phyloP scores from a whole-genome alignment of 2,888 invertebrate species.

The Thymelicus acteon region DNA sequence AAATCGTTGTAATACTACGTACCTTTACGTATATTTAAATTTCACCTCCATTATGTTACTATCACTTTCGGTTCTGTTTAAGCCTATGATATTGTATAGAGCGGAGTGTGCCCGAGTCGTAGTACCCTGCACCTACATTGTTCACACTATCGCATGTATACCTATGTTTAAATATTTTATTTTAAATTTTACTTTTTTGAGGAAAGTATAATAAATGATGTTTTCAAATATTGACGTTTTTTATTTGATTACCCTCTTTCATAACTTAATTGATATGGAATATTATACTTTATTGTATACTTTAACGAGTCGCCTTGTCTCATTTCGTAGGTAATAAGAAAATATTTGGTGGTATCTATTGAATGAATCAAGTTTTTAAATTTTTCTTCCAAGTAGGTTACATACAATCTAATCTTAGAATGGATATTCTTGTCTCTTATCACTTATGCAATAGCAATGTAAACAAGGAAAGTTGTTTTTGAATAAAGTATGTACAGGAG shows the following conservation, averaged over 20 bases:
- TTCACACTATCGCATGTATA: slow-evolving; percentile 74
- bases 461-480: background rate
- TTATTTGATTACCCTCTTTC: slow-evolving; percentile 20
- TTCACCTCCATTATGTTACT: slow-evolving; percentile 70
- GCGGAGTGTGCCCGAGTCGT: slow-evolving; percentile 45
- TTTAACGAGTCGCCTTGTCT: no score
- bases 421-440: no score
- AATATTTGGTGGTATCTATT: no score
- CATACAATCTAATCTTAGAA: no score
- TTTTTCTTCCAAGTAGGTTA: no score
- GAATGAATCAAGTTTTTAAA: no score
- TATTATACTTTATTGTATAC: no score
- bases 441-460: no score
- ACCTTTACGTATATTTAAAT: slow-evolving; percentile 57
- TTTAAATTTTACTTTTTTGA: slow-evolving; percentile 84
- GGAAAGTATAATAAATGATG: slow-evolving; percentile 84
- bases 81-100: slow-evolving; percentile 66
- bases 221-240: slow-evolving; percentile 72
- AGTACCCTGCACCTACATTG: slow-evolving; percentile 53
- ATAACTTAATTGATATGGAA: no score
- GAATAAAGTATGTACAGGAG: background rate
- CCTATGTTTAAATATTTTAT: slow-evolving; percentile 82
- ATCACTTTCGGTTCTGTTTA: slow-evolving; percentile 76
- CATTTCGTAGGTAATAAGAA: no score
- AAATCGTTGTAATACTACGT: slow-evolving; percentile 61